Evolutionary conservation across 2,797 vertebrate species (phyloP), one percentile per base, ranked within the genome.

Genomic region (Poecilia wingei): DNA sequence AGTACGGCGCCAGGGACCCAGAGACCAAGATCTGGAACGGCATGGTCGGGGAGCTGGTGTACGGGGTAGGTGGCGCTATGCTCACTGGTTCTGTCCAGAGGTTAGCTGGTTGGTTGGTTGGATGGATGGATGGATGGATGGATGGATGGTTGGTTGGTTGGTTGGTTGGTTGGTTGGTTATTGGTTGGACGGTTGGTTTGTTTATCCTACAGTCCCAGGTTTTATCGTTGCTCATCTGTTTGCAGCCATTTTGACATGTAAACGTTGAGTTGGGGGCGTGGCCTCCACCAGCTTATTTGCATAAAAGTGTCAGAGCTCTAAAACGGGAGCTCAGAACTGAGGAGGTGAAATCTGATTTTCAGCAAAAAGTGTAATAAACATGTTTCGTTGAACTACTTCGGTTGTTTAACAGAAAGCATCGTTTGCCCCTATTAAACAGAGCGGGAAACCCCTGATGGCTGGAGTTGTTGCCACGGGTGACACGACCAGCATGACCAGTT

Each of bases 21-120:
- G 97, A 98, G 90, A 99, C 98, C 82, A 99, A 98, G 96, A 98
- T 98, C 93, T 98, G 98, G 98, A 98, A 98, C 92, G 98, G 98
- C 90, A 98, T 98, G 98, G 98, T 99, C 84, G 98, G 98, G 96
- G 98, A 99, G 94, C 97, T 99, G 96, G 98, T 99, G 90, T 98
- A 99, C 93, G 93, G 93, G 93, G 93, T 95, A 75, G 84, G 94
- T 55, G 51, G 3, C 39, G 14, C 20, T 33, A 39, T 39, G 45
- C 4, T 59, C 13, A n/a, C 25, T n/a, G 53, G 9, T 0, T n/a
- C 53, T 55, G 53, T n/a, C 4, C 6, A 43, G 41, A n/a, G 41
- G 39, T n/a, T 69, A 22, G 20, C 49, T 51, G 20, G 49, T 45
- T 45, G 16, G 47, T 5, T 47, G 47, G 3, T 4, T 47, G 47